Percentiles rank a stretch among this genome's conserved stretches.
Conservation (phyloP, 2,113 vertebrate species). For the Ranitomeya variabilis region DNA sequence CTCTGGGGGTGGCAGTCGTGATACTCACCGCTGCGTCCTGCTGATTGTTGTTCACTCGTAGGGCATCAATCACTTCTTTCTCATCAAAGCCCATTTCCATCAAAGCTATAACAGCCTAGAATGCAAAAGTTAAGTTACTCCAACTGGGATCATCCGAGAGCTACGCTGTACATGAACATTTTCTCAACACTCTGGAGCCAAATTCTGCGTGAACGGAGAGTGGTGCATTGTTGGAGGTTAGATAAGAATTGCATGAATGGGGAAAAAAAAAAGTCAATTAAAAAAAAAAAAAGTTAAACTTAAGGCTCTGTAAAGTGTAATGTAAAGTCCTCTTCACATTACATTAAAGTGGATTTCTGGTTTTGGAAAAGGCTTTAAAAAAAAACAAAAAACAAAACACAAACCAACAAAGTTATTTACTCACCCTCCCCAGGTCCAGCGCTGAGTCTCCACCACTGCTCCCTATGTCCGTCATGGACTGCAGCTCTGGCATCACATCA, state of each 20-base stretch:
- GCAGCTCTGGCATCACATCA: too few species aligned
- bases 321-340: too few species aligned
- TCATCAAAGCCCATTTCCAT: slow-evolving; percentile 99
- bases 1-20: fast-evolving
- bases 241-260: background rate
- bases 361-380: too few species aligned
- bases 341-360: too few species aligned
- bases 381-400: too few species aligned
- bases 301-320: too few species aligned
- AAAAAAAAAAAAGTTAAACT: too few species aligned
- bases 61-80: slow-evolving; percentile 92
- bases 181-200: background rate
- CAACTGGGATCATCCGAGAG: background rate
- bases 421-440: too few species aligned
- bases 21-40: slow-evolving; percentile 91
- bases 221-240: background rate
- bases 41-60: slow-evolving; percentile 95
- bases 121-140: background rate
- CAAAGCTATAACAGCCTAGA: slow-evolving; percentile 88
- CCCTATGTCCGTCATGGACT: too few species aligned
- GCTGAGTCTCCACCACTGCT: too few species aligned
- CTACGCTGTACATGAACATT: background rate
- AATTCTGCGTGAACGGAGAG: background rate
- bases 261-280: too few species aligned
- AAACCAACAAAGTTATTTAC: too few species aligned